Evolutionary conservation across 2,888 invertebrate species (phyloP).

Genomic region (Diarsia brunnea): DNA sequence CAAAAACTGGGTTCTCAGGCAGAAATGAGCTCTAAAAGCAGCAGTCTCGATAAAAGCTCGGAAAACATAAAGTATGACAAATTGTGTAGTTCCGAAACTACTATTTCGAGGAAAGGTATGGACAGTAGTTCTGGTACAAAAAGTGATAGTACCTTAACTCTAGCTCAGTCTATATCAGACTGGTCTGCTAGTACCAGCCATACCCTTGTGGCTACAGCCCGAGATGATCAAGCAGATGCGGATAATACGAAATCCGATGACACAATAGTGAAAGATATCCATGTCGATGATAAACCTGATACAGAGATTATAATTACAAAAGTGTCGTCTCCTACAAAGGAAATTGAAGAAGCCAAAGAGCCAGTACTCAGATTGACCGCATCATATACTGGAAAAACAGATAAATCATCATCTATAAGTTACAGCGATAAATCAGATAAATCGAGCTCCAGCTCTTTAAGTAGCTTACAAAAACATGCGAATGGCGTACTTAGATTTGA

Average conservation of each 20-base stretch:
- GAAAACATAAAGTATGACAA: constrained; percentile 91
- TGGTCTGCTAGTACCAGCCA: constrained; percentile 96
- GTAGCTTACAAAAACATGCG: constrained; percentile 87
- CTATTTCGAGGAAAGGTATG: constrained; percentile 87
- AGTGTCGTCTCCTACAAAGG: constrained; percentile 74
- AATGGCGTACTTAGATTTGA: constrained; percentile 85
- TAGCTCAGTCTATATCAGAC: constrained; percentile 95
- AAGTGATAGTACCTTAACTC: constrained; percentile 94
- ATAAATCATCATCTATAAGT: constrained; percentile 89
- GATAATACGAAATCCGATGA: constrained; percentile 87
- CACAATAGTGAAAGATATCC: constrained; percentile 85
- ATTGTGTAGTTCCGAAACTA: constrained; percentile 91
- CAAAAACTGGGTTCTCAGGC: constrained; percentile 83
- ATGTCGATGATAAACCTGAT: constrained; percentile 74
- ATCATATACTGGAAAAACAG: constrained; percentile 79
- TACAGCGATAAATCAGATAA: constrained; percentile 89
- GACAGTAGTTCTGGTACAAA: constrained; percentile 93
- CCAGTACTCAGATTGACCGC: constrained; percentile 82
- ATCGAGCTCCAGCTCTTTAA: constrained; percentile 89
- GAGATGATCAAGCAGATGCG: constrained; percentile 85
- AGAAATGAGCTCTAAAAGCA: constrained; percentile 91
- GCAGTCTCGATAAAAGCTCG: constrained; percentile 90
- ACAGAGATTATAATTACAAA: constrained; percentile 71
- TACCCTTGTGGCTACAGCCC: constrained; percentile 92
- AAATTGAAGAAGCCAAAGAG: constrained; percentile 74